Evolutionary conservation across 2,888 invertebrate genomes (phyloP).

Genomic region (Acleris holmiana): DNA sequence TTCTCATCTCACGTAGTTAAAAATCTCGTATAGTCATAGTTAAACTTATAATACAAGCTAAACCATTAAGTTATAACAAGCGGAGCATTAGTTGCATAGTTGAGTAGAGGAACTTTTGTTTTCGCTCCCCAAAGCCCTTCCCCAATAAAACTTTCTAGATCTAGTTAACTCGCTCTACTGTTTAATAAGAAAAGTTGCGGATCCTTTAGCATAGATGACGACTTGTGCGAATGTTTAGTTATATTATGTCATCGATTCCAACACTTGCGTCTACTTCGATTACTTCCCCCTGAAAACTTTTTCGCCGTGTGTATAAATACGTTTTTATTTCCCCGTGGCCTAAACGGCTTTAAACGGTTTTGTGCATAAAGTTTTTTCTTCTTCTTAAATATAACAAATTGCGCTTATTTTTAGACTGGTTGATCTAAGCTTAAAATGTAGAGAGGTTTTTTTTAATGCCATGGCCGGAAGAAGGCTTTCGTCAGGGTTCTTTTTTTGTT

Average conservation of each 20-base stretch:
- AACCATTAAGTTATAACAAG: slow-evolving; percentile 48
- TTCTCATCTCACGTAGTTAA: neutral
- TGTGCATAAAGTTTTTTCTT: no score
- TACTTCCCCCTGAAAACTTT: no score
- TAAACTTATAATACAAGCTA: neutral
- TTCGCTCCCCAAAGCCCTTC: slow-evolving; percentile 48
- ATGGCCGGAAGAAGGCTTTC: no score
- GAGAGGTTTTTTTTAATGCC: no score
- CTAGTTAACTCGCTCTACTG: slow-evolving; percentile 48
- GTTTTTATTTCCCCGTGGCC: no score
- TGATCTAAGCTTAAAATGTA: no score
- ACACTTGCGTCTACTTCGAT: no score
- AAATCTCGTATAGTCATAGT: neutral
- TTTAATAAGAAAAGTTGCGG: slow-evolving; percentile 52
- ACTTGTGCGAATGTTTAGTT: neutral
- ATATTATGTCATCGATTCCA: neutral
- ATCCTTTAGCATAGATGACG: slow-evolving; percentile 13
- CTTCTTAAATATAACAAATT: no score
- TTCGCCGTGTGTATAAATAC: no score
- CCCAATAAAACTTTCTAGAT: slow-evolving; percentile 54
- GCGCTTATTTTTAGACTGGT: no score
- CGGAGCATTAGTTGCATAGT: slow-evolving; percentile 44
- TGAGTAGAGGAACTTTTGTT: slow-evolving; percentile 49
- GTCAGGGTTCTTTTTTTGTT: no score
- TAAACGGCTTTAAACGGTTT: no score